These are phyloP conservation scores for Scarus forsteni DNA, from an alignment of 2,797 vertebrate species.

Conservation along the genomic window DNA sequence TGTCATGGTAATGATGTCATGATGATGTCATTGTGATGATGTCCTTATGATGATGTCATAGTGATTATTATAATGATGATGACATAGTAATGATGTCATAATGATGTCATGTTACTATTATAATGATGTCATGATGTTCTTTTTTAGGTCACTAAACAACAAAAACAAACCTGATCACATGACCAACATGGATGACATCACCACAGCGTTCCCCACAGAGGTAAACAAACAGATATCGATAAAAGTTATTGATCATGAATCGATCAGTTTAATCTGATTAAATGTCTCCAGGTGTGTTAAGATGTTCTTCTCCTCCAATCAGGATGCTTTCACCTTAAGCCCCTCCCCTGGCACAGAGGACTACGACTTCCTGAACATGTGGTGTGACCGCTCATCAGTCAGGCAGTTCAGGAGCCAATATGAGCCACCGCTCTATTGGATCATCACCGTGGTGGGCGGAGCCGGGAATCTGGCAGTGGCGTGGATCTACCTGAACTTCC, in stretches of 20 bases:
- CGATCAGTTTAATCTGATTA: background rate
- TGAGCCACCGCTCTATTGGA: slow-evolving; percentile 86
- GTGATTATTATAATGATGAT: no score
- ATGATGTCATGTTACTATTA: background rate
- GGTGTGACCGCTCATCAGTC: slow-evolving; percentile 78
- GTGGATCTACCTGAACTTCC: slow-evolving; percentile 86
- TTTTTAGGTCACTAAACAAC: slow-evolving; percentile 12
- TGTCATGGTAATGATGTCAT: no score
- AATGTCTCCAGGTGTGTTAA: slow-evolving; percentile 1
- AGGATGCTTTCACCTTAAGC: slow-evolving; percentile 10
- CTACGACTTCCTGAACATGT: background rate
- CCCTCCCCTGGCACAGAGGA: background rate
- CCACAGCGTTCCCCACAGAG: slow-evolving; percentile 24
- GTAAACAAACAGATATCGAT: slow-evolving; percentile 22
- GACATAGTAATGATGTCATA: background rate
- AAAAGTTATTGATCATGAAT: no score
- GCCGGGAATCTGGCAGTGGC: slow-evolving; percentile 87
- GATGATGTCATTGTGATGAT: no score
- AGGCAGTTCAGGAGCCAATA: slow-evolving; percentile 79
- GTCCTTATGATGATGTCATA: no score
- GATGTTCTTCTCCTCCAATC: background rate
- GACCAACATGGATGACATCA: slow-evolving; percentile 49
- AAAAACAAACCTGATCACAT: slow-evolving; percentile 9
- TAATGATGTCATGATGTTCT: background rate
- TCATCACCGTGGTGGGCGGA: slow-evolving; percentile 83